Conservation (phyloP, 2,888 invertebrate species). For the Drosophila mimica region DNA sequence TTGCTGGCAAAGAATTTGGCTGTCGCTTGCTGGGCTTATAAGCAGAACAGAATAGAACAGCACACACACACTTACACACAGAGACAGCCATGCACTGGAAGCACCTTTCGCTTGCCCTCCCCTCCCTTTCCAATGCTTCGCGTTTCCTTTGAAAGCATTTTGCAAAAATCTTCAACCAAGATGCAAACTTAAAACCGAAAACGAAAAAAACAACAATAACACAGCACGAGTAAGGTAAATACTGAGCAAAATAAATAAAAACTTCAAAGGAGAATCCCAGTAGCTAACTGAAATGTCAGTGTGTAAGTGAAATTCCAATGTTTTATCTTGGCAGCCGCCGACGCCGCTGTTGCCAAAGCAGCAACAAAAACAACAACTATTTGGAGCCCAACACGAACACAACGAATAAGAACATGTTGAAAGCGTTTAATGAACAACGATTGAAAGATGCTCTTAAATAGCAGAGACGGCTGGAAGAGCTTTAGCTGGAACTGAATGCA, state of each 20-base stretch:
- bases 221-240: constrained; percentile 66
- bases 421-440: constrained; percentile 1
- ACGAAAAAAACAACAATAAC: constrained; percentile 30
- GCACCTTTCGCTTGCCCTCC: constrained; percentile 33
- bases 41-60: constrained; percentile 57
- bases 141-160: constrained; percentile 30
- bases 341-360: constrained; percentile 12
- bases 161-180: constrained; percentile 50
- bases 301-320: constrained; percentile 79
- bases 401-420: constrained; percentile 47
- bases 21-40: constrained; percentile 50
- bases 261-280: constrained; percentile 80
- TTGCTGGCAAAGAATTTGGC: constrained; percentile 66
- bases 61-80: constrained; percentile 31
- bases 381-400: constrained; percentile 56
- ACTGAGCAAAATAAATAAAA: constrained; percentile 67
- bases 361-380: constrained; percentile 48
- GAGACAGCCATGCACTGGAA: constrained; percentile 15
- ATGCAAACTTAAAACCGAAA: constrained; percentile 34
- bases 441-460: constrained; percentile 29
- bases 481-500: background rate
- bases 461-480: background rate
- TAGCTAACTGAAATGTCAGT: constrained; percentile 71
- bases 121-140: constrained; percentile 6
- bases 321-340: constrained; percentile 58